phyloP scores from a whole-genome alignment of 2,797 vertebrate species.

The Thaleichthys pacificus region DNA sequence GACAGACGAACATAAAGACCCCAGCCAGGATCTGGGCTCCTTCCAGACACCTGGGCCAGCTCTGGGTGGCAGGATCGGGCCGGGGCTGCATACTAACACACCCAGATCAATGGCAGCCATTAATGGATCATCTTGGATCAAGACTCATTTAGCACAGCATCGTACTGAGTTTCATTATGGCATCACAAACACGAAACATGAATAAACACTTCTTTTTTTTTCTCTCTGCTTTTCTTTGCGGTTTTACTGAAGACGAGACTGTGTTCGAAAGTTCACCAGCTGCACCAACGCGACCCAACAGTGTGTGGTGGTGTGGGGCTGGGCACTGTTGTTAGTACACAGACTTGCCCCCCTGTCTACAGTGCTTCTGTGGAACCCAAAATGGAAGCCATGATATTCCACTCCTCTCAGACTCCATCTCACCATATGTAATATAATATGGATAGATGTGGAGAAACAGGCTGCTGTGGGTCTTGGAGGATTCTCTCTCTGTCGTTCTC shows the following conservation, averaged over 20 bases:
- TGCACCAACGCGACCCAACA: no score
- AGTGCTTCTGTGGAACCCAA: slow-evolving; percentile 40
- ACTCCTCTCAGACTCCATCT: slow-evolving; percentile 24
- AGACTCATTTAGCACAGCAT: slow-evolving; percentile 38
- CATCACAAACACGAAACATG: slow-evolving; percentile 33
- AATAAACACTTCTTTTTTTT: slow-evolving; percentile 16
- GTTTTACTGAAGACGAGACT: slow-evolving; percentile 4
- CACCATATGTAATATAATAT: slow-evolving; percentile 23
- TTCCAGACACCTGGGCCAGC: slow-evolving; percentile 63
- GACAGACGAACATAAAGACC: slow-evolving; percentile 12
- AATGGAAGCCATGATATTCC: slow-evolving; percentile 6
- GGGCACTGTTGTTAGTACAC: slow-evolving; percentile 31
- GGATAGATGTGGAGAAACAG: neutral
- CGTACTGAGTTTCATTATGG: slow-evolving; percentile 40
- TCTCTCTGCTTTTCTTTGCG: slow-evolving; percentile 20
- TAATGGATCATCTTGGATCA: slow-evolving; percentile 41
- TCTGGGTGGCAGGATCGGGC: slow-evolving; percentile 18
- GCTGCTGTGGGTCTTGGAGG: no score
- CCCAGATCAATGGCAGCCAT: slow-evolving; percentile 51
- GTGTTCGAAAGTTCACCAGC: slow-evolving; percentile 21
- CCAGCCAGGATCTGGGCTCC: slow-evolving; percentile 38
- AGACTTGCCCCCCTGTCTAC: slow-evolving; percentile 68
- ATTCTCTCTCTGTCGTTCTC: no score
- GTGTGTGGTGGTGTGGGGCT: slow-evolving; percentile 8
- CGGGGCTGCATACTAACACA: slow-evolving; percentile 63